Percentiles rank a stretch among this genome's conserved stretches.
Evolutionary conservation across 1,140 invertebrate genomes (phyloP).

Genomic region (Penaeus vannamei): DNA sequence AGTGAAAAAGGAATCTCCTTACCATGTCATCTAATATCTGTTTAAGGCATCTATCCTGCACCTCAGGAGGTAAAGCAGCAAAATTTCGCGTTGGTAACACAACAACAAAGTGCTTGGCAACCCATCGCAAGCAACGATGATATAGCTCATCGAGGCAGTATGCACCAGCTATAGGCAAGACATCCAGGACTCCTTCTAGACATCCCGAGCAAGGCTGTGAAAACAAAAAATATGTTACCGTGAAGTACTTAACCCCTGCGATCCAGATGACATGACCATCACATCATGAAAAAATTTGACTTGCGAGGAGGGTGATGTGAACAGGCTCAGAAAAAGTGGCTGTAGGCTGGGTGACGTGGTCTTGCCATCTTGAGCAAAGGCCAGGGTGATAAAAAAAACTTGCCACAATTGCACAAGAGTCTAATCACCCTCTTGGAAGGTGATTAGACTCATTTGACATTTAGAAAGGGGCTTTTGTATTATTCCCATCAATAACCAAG

Average conservation of each 20-base stretch:
- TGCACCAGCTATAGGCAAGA: conserved; percentile 70
- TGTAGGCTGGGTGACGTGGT: too few species aligned
- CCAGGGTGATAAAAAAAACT: too few species aligned
- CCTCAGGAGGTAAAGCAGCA: conserved; percentile 70
- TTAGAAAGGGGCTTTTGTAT: too few species aligned
- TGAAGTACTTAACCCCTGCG: too few species aligned
- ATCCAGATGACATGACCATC: too few species aligned
- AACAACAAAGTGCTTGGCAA: conserved; percentile 71
- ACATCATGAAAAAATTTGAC: background rate
- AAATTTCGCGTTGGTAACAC: conserved; percentile 72
- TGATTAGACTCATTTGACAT: too few species aligned
- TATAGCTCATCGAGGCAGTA: conserved; percentile 71
- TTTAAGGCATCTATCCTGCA: conserved; percentile 69
- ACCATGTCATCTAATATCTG: conserved; percentile 69
- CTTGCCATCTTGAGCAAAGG: too few species aligned
- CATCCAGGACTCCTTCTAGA: conserved; percentile 70
- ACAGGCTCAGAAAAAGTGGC: too few species aligned
- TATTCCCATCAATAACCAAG: too few species aligned
- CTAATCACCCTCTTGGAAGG: too few species aligned
- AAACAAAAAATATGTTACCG: background rate
- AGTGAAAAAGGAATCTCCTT: background rate
- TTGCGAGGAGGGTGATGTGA: background rate
- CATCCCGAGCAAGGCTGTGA: conserved; percentile 70
- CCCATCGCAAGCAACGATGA: conserved; percentile 70
- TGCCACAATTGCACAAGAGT: too few species aligned